phyloP scores from a whole-genome alignment of 2,113 vertebrate species.

The Cochlearius cochlearius region DNA sequence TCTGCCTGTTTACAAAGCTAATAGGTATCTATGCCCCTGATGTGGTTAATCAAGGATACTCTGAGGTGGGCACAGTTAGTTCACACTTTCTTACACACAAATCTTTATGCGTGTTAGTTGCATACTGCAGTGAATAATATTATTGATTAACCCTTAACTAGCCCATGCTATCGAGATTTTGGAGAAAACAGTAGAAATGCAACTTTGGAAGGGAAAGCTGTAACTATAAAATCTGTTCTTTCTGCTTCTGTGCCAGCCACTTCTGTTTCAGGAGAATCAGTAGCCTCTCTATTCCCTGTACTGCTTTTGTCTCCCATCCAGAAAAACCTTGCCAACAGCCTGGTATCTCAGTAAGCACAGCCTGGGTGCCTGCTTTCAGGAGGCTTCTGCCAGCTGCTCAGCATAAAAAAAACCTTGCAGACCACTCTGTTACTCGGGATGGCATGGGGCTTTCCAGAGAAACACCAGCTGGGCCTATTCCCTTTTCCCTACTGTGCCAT shows the following conservation, averaged over 20 bases:
- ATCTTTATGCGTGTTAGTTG: not conserved
- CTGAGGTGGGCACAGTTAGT: too few species aligned
- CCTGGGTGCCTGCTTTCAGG: not conserved
- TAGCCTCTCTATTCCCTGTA: not conserved
- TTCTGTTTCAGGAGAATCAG: not conserved
- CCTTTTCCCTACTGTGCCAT: not conserved
- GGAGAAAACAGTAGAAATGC: not conserved
- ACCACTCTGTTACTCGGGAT: not conserved
- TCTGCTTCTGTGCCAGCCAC: not conserved
- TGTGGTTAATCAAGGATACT: not conserved
- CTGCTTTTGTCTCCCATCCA: not conserved
- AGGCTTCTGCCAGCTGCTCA: constrained; percentile 6
- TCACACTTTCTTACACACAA: not conserved
- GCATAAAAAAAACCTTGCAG: not conserved
- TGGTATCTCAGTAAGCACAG: not conserved
- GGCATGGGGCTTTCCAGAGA: not conserved
- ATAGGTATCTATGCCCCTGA: not conserved
- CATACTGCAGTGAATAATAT: not conserved
- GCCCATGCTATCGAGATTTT: not conserved
- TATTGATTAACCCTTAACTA: not conserved
- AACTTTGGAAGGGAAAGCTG: not conserved
- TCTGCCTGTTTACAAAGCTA: not conserved
- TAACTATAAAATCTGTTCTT: not conserved
- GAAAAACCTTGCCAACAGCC: not conserved
- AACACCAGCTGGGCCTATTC: not conserved